phyloP scores from a whole-genome alignment of 2,797 vertebrate genomes.

The Okamejei kenojei region DNA sequence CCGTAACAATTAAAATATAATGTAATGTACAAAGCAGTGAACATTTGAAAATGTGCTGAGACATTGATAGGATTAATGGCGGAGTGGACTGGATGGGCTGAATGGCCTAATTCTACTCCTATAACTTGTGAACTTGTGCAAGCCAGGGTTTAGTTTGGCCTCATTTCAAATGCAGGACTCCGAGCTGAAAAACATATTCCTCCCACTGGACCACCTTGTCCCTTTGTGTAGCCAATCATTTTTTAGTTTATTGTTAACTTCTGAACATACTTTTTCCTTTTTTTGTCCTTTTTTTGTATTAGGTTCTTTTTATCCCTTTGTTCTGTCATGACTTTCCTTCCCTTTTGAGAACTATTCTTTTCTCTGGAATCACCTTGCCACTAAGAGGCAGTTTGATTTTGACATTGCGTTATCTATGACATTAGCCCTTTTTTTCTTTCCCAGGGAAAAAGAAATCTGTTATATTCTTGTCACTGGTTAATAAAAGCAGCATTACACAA shows the following conservation, averaged over 20 bases:
- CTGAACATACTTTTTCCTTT: too few species aligned
- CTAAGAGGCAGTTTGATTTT: neutral
- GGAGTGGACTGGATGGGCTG: too few species aligned
- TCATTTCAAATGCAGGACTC: neutral
- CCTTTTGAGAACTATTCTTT: neutral
- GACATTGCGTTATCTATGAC: neutral
- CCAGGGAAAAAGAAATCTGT: neutral
- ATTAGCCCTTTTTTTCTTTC: neutral
- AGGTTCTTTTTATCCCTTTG: neutral
- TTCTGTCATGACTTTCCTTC: neutral
- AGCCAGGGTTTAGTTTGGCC: too few species aligned
- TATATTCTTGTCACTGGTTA: neutral
- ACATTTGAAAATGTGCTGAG: too few species aligned
- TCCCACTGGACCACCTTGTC: neutral
- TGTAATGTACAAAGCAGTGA: too few species aligned
- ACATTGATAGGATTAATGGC: too few species aligned
- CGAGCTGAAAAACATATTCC: neutral
- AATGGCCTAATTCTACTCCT: too few species aligned
- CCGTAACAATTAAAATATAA: too few species aligned
- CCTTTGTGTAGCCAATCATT: neutral
- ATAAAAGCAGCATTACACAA: conserved; percentile 17
- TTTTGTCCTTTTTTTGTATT: neutral
- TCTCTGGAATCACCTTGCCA: neutral
- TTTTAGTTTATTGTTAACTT: neutral
- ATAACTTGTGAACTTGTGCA: too few species aligned